Base-by-base conservation (phyloP, 1,140 invertebrate species). In the Steinernema khuongi region DNA sequence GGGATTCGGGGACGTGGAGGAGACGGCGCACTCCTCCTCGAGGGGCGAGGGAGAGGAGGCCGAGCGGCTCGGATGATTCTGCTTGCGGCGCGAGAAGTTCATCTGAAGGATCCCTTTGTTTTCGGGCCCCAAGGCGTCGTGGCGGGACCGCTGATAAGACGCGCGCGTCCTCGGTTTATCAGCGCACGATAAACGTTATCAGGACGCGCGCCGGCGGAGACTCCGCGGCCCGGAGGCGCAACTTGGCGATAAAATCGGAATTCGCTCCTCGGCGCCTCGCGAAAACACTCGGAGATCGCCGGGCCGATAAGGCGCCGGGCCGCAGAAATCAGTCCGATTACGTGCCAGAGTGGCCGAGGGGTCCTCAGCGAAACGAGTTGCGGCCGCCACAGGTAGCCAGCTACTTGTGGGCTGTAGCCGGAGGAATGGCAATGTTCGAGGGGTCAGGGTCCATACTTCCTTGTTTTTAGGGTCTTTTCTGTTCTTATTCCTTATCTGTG, bases 211-310 rank as follows among this genome's bases (percentile, higher is more conserved):
- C 36, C 36, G 36, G 50, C 50, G 50, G 50, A 14, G 14, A 7
- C 7, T 11, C 14, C 50, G 50, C 14, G 50, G 11, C 50, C 4
- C 50, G 50, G n/a, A 41, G 36, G n/a, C 50, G 50, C 50, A 60
- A 60, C 19, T 60, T 60, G n/a, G 11, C 50, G 50, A 60, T 60
- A 60, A 60, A 60, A 60, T 60, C 50, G 50, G 50, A 60, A 60
- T 60, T 60, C 19, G 22, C 36, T 41, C 50, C 7, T 14, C 14
- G 11, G 50, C 14, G 50, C 50, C 50, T 14, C 50, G 26, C 50
- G 50, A 60, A 60, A 60, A n/a, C 50, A 60, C 50, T 26, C 19
- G 4, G 50, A 60, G 50, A 7, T 7, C 11, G 19, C 7, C 50
- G n/a, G 7, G 7, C 36, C 36, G 36, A n/a, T 7, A 7, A 41